These are phyloP conservation scores for Corythaixoides concolor DNA, from an alignment of 2,113 vertebrate genomes.

Conservation along the genomic window DNA sequence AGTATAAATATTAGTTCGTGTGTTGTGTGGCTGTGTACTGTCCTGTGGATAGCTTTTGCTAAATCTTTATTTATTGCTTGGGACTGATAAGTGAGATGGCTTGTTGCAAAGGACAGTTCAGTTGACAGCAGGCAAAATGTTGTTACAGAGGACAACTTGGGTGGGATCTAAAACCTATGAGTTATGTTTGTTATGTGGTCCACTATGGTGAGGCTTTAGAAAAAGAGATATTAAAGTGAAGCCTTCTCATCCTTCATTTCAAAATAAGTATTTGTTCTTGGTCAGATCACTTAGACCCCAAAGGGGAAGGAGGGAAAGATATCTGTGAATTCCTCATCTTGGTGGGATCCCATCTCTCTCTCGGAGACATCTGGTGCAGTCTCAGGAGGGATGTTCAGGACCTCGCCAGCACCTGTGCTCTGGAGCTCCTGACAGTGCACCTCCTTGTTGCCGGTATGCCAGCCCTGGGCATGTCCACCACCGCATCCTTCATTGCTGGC, in stretches of 20 bases:
- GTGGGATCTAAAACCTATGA: not conserved
- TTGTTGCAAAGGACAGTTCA: conserved; percentile 19
- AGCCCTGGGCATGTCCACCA: not conserved
- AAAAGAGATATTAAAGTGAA: not conserved
- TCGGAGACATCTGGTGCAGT: not conserved
- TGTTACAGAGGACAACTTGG: not conserved
- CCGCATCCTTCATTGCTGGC: not conserved
- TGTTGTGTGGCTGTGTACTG: not conserved
- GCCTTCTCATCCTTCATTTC: not conserved
- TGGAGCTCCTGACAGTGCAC: not conserved
- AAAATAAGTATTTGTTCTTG: not conserved
- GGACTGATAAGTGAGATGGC: not conserved
- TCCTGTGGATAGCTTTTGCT: not conserved
- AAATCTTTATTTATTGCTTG: conserved; percentile 57
- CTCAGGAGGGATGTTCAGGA: not conserved
- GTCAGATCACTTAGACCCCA: not conserved
- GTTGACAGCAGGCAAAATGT: not conserved
- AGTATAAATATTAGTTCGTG: not conserved
- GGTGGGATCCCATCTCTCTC: not conserved
- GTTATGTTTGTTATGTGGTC: not conserved
- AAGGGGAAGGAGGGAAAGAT: not conserved
- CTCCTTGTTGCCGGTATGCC: not conserved
- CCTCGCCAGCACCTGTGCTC: fast-evolving
- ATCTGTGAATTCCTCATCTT: not conserved
- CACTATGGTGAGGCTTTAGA: not conserved